A percentile compares a stretch with the other conserved stretches of the same genome.
Evolutionary conservation across 2,113 vertebrate genomes (phyloP).

Genomic region (Vulpes lagopus): DNA sequence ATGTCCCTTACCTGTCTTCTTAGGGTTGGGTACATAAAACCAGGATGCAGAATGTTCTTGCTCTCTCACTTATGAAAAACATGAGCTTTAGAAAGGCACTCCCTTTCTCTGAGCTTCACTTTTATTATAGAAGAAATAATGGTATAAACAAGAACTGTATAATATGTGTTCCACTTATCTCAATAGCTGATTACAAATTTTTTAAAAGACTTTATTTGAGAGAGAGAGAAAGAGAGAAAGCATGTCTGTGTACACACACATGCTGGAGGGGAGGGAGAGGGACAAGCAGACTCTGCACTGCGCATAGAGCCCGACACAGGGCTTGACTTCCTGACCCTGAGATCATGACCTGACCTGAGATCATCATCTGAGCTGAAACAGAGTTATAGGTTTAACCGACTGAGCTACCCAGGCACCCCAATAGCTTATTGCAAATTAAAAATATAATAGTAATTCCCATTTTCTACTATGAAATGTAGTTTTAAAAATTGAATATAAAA

Average conservation of each 20-base stretch:
- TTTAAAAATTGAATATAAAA: background rate
- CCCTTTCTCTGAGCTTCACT: background rate
- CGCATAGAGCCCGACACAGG: background rate
- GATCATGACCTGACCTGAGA: background rate
- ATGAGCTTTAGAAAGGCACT: slow-evolving; percentile 5
- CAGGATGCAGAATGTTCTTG: background rate
- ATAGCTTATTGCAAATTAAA: slow-evolving; percentile 47
- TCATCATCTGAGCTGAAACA: background rate
- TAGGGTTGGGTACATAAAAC: background rate
- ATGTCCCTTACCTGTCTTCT: slow-evolving; percentile 14
- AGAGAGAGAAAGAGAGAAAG: background rate
- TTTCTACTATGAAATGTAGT: background rate
- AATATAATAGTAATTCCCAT: background rate
- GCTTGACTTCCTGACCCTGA: background rate
- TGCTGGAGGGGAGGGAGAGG: background rate
- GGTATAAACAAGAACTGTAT: background rate
- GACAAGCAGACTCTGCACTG: background rate
- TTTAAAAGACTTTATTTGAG: background rate
- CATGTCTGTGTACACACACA: background rate
- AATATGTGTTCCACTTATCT: background rate
- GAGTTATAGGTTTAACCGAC: background rate
- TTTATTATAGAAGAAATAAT: background rate
- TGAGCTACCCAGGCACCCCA: background rate
- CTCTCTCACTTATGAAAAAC: background rate
- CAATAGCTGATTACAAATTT: slow-evolving; percentile 31